A percentile compares a stretch with the other conserved stretches of the same genome.
Conservation (phyloP, 2,113 vertebrate species). For the Proteles cristata region DNA sequence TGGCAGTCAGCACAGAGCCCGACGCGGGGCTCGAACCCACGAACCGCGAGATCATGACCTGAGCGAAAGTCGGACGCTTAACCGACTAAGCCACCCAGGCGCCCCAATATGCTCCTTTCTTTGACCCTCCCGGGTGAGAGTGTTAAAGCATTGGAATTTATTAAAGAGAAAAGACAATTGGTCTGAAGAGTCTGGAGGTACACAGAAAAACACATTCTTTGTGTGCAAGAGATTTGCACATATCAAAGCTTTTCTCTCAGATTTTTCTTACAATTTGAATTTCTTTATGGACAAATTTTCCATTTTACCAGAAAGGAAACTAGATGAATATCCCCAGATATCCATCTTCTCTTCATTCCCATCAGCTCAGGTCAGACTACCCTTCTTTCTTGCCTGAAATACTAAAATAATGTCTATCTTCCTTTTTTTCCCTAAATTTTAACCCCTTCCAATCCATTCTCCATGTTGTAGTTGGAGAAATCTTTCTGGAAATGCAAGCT, state of each 20-base stretch:
- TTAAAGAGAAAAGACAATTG: background rate
- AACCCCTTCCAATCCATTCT: background rate
- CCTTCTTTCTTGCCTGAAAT: constrained; percentile 24
- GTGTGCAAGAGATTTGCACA: constrained; percentile 21
- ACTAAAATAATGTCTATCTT: background rate
- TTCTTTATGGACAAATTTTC: constrained; percentile 42
- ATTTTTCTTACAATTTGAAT: constrained; percentile 44
- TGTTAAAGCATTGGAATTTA: constrained; percentile 46
- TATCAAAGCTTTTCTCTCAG: constrained; percentile 44
- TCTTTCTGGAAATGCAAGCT: constrained; percentile 57
- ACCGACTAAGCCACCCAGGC: no score
- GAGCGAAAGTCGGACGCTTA: no score
- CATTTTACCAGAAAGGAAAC: constrained; percentile 32
- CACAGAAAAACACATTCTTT: constrained; percentile 45
- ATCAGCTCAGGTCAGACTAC: background rate
- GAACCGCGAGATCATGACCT: no score
- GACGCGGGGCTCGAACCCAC: no score
- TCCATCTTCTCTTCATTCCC: constrained; percentile 21
- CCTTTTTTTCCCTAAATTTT: background rate
- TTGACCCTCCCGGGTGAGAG: background rate
- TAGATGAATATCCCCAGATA: background rate
- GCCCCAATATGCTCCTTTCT: constrained; percentile 47
- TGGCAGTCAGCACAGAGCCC: no score
- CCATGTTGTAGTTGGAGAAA: background rate
- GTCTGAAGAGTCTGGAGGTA: background rate